These are phyloP conservation scores for Zaprionus africanus DNA, from an alignment of 1,140 invertebrate genomes.

Conservation along the genomic window DNA sequence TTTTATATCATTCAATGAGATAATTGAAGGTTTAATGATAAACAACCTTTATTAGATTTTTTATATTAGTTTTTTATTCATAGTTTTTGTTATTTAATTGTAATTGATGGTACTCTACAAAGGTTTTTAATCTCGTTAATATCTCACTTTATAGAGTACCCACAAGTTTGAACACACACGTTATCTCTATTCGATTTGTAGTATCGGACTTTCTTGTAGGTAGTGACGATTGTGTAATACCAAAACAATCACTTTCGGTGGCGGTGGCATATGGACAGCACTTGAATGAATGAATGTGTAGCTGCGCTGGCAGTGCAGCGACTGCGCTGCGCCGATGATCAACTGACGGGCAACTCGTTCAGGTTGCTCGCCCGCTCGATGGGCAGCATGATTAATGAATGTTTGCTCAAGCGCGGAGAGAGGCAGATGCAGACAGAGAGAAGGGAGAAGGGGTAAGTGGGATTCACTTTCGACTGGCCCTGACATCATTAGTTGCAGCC, in stretches of 20 bases:
- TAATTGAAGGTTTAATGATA: too few species aligned
- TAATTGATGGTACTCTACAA: neutral
- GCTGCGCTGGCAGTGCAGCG: slow-evolving; percentile 34
- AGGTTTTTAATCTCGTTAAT: neutral
- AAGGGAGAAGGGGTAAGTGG: neutral
- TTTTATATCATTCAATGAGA: too few species aligned
- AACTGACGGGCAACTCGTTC: slow-evolving; percentile 29
- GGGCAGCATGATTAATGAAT: slow-evolving; percentile 52
- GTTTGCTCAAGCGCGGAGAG: slow-evolving; percentile 21
- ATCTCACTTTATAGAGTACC: slow-evolving; percentile 17
- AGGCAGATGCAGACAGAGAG: neutral
- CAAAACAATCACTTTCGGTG: slow-evolving; percentile 58
- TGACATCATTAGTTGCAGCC: slow-evolving; percentile 47
- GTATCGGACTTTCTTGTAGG: slow-evolving; percentile 44
- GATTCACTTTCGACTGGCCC: slow-evolving; percentile 36
- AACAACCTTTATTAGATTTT: too few species aligned
- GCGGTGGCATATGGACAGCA: slow-evolving; percentile 39
- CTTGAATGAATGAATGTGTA: slow-evolving; percentile 43
- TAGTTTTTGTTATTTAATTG: neutral
- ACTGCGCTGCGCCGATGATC: slow-evolving; percentile 29
- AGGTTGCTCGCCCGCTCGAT: slow-evolving; percentile 2
- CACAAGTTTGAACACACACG: neutral
- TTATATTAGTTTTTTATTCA: too few species aligned
- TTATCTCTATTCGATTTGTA: neutral
- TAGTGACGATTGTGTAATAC: slow-evolving; percentile 48